These are phyloP conservation scores for Diarsia mendica DNA, from an alignment of 2,888 invertebrate genomes.

Conservation along the genomic window DNA sequence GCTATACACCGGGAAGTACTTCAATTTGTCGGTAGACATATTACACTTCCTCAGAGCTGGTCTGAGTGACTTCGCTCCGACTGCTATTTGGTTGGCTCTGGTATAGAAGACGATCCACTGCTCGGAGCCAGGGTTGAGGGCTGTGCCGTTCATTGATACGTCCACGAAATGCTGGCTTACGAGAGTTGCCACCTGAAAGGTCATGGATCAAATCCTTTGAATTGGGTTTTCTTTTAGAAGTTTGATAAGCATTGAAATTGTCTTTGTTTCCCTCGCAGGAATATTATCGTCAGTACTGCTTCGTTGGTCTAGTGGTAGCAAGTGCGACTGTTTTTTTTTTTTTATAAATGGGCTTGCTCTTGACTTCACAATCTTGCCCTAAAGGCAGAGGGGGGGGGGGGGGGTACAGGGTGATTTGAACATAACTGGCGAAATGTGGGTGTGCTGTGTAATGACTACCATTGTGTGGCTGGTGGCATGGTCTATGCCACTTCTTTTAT, in stretches of 20 bases:
- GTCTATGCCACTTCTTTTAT: no score
- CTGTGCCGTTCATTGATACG: constrained; percentile 76
- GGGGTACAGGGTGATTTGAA: no score
- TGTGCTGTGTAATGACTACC: no score
- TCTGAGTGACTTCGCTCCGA: constrained; percentile 68
- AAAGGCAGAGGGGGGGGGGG: no score
- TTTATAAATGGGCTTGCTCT: no score
- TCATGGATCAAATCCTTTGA: neutral
- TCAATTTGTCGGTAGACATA: constrained; percentile 66
- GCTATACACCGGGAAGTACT: constrained; percentile 71
- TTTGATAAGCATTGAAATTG: constrained; percentile 1
- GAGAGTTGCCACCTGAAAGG: constrained; percentile 72
- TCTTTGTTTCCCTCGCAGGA: no score
- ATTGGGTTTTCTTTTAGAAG: neutral
- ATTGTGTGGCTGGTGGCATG: no score
- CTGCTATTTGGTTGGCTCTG: constrained; percentile 65
- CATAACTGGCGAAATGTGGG: no score
- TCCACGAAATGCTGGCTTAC: constrained; percentile 75
- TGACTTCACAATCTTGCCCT: no score
- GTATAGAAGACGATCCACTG: constrained; percentile 73
- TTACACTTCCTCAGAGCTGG: constrained; percentile 72
- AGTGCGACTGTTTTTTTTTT: no score
- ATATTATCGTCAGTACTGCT: no score
- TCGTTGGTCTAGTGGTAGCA: no score
- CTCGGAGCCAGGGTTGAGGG: constrained; percentile 77